Base-by-base conservation (phyloP, 2,888 invertebrate species). In the Protula sp. region DNA sequence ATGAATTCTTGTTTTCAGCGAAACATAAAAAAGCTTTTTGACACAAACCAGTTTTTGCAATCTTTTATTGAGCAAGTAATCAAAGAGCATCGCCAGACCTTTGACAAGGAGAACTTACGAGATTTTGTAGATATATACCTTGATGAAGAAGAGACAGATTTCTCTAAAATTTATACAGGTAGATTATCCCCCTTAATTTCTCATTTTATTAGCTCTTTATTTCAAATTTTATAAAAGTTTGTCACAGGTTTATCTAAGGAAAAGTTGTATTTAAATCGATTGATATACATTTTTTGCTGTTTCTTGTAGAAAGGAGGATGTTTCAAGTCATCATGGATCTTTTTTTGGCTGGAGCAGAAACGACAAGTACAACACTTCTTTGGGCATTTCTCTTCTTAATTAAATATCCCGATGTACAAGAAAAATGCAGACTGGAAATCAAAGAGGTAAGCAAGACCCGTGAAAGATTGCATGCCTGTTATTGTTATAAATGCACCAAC, bases 221-320 rank as follows among this genome's bases (percentile, higher is more conserved):
- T n/a, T n/a, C n/a, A n/a, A n/a, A n/a, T n/a, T n/a, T n/a, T n/a
- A n/a, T n/a, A n/a, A n/a, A n/a, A n/a, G n/a, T n/a, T n/a, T n/a
- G n/a, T n/a, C n/a, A n/a, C n/a, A n/a, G n/a, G n/a, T n/a, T n/a
- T n/a, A n/a, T n/a, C n/a, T n/a, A n/a, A n/a, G n/a, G n/a, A n/a
- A n/a, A n/a, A n/a, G n/a, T n/a, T n/a, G n/a, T n/a, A n/a, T n/a
- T n/a, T n/a, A n/a, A n/a, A n/a, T n/a, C n/a, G n/a, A n/a, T n/a
- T n/a, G n/a, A n/a, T n/a, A n/a, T n/a, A n/a, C n/a, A n/a, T n/a
- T n/a, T n/a, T n/a, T n/a, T n/a, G n/a, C n/a, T n/a, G n/a, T n/a
- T n/a, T n/a, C n/a, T n/a, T n/a, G 53, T 29, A 55, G 55, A 55
- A 24, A 45, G 45, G 38, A 30, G 45, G 29, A 45, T 55, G 38